Conservation (phyloP, 2,888 invertebrate genomes). For the Erebia ligea region DNA sequence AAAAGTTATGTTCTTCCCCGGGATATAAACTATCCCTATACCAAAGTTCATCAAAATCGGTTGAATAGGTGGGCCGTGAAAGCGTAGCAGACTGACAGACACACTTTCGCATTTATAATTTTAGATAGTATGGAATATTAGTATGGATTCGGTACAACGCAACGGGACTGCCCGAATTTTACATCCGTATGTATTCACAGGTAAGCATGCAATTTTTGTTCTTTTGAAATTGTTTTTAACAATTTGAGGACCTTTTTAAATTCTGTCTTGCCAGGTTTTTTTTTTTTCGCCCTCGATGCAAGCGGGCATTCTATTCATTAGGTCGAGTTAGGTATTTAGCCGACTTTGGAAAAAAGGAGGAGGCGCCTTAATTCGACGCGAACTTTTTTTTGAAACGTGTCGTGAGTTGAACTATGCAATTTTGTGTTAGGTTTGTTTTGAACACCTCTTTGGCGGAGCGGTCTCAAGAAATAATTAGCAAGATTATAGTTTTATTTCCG, state of each 20-base stretch:
- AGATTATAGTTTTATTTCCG: too few relatives aligned
- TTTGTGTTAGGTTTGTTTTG: not conserved
- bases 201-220: slow-evolving; percentile 42
- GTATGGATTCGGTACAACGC: not conserved
- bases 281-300: slow-evolving; percentile 35
- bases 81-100: too few relatives aligned
- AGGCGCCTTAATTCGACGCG: not conserved
- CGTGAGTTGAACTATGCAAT: slow-evolving; percentile 10
- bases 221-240: slow-evolving; percentile 48
- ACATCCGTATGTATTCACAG: slow-evolving; percentile 40
- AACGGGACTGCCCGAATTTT: not conserved
- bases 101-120: too few relatives aligned
- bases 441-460: not conserved
- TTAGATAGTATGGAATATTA: too few relatives aligned
- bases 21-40: too few relatives aligned
- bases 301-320: slow-evolving; percentile 36
- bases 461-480: not conserved
- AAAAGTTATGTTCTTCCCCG: too few relatives aligned
- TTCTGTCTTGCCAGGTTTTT: slow-evolving; percentile 44
- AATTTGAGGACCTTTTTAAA: slow-evolving; percentile 51
- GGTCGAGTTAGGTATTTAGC: slow-evolving; percentile 12
- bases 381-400: slow-evolving; percentile 16
- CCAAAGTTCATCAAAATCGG: too few relatives aligned
- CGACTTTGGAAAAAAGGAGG: not conserved
- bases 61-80: too few relatives aligned